These are phyloP conservation scores for Pterois miles DNA, from an alignment of 2,797 vertebrate species.

Conservation along the genomic window DNA sequence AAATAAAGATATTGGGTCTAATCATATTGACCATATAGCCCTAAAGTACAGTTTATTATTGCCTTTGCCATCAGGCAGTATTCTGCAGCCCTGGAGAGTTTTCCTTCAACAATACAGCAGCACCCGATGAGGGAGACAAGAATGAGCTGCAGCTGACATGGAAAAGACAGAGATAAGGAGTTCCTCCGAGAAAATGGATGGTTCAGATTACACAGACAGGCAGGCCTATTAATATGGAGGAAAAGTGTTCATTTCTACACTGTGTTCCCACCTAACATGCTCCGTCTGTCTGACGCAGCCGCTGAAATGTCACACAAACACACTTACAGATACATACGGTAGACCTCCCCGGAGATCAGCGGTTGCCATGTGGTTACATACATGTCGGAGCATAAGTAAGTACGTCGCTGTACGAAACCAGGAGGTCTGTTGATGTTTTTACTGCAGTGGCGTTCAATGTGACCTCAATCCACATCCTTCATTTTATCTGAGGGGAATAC, in stretches of 20 bases:
- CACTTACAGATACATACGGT: not conserved
- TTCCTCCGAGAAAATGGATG: slow-evolving; percentile 44
- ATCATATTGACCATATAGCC: not conserved
- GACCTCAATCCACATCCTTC: slow-evolving; percentile 63
- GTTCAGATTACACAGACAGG: slow-evolving; percentile 48
- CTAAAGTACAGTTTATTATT: not conserved
- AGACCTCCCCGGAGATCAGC: slow-evolving; percentile 18
- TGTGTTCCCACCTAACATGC: slow-evolving; percentile 9
- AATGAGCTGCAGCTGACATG: slow-evolving; percentile 19
- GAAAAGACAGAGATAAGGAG: slow-evolving; percentile 40
- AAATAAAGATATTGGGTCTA: not conserved
- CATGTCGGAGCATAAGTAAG: slow-evolving; percentile 14
- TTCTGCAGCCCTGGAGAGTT: not conserved
- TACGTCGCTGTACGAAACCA: not conserved
- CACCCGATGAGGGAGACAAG: slow-evolving; percentile 1
- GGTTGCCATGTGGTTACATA: not conserved
- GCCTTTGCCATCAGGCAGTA: not conserved
- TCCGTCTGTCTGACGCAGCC: slow-evolving; percentile 29
- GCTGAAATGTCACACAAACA: slow-evolving; percentile 5
- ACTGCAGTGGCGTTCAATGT: slow-evolving; percentile 42
- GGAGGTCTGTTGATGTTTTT: slow-evolving; percentile 46
- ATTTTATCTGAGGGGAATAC: slow-evolving; percentile 32
- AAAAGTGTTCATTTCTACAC: not conserved
- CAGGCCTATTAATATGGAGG: slow-evolving; percentile 53
- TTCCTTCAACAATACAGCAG: not conserved